Percentiles rank a stretch among this genome's conserved stretches.
phyloP scores from a whole-genome alignment of 2,113 vertebrate genomes.

The Oenanthe oenanthe region DNA sequence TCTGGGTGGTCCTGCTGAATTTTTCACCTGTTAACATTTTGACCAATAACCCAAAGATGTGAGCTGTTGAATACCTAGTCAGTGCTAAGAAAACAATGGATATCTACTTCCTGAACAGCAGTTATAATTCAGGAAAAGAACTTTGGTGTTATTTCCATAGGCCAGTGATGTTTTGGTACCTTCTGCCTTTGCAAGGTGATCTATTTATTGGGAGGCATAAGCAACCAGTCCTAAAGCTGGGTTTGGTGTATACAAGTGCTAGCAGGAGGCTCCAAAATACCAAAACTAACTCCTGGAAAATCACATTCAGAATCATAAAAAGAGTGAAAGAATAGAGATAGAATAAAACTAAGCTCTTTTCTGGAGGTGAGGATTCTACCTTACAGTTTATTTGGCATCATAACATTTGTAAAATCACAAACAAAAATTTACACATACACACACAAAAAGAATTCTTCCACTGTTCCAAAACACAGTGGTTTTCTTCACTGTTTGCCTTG shows the following conservation, averaged over 20 bases:
- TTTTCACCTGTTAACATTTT: neutral
- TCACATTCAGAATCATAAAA: neutral
- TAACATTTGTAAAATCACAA: neutral
- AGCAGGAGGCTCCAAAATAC: neutral
- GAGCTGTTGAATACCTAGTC: neutral
- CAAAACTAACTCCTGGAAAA: neutral
- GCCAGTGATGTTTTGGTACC: neutral
- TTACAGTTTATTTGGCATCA: neutral
- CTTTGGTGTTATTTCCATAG: neutral
- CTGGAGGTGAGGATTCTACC: neutral
- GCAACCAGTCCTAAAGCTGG: neutral
- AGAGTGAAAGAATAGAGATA: neutral
- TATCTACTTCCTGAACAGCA: neutral
- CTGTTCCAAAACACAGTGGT: neutral
- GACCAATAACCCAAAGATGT: neutral
- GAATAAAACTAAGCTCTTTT: neutral
- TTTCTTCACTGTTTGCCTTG: constrained; percentile 32
- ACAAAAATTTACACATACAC: neutral
- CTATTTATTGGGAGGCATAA: neutral
- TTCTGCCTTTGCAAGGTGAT: neutral
- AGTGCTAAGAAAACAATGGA: neutral
- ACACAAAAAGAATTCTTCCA: neutral
- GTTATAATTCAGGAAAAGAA: neutral
- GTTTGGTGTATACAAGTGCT: neutral
- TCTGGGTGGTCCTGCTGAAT: neutral